Percentiles rank a stretch among this genome's conserved stretches.
Conservation (phyloP, 2,797 vertebrate genomes). For the Anabacerthia variegaticeps region DNA sequence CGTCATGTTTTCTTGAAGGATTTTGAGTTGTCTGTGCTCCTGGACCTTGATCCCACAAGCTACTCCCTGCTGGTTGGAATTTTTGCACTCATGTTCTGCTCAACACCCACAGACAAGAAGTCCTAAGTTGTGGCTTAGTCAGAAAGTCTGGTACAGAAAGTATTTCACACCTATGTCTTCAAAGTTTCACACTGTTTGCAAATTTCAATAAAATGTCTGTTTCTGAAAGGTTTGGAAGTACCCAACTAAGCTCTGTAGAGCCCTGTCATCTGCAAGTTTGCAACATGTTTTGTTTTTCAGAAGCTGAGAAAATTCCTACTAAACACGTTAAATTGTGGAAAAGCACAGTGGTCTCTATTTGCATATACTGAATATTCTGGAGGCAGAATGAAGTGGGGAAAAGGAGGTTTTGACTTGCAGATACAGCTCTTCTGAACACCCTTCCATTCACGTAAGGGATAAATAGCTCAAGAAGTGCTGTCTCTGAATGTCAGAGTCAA, state of each 20-base stretch:
- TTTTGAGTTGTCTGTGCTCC: not conserved
- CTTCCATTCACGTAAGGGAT: not conserved
- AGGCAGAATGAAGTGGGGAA: not conserved
- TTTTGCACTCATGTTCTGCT: not conserved
- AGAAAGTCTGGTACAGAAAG: not conserved
- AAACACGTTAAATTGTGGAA: not conserved
- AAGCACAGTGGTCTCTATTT: not conserved
- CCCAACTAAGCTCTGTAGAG: not conserved
- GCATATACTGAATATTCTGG: not conserved
- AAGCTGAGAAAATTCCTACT: not conserved
- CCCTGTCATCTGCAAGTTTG: not conserved
- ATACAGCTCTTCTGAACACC: not conserved
- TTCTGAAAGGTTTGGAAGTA: not conserved
- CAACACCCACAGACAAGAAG: not conserved
- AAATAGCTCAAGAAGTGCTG: not conserved
- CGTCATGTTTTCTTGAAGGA: not conserved
- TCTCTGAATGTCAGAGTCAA: not conserved
- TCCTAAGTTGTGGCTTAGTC: not conserved
- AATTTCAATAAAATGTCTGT: not conserved
- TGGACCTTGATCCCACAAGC: constrained; percentile 1
- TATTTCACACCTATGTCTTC: not conserved
- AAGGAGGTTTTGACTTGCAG: not conserved
- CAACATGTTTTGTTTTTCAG: not conserved
- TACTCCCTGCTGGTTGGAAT: not conserved
- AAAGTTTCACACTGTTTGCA: not conserved